These are phyloP conservation scores for Eidolon helvum DNA, from an alignment of 2,113 vertebrate genomes.

Conservation along the genomic window DNA sequence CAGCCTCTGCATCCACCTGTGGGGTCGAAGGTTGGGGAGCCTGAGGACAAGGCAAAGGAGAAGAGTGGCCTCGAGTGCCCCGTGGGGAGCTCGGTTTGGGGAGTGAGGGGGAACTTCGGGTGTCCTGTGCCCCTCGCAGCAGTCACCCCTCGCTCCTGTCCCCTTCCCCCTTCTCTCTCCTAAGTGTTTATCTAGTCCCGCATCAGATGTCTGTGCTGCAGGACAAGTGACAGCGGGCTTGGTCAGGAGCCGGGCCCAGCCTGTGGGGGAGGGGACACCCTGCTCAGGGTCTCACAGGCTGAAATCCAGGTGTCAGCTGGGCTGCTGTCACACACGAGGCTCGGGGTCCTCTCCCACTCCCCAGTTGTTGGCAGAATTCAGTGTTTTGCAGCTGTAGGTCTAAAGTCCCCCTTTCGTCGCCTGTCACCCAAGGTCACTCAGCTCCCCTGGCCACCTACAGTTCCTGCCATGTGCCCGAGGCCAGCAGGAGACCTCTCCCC, in stretches of 20 bases:
- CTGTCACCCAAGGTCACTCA: not conserved
- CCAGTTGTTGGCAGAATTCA: too few relatives aligned
- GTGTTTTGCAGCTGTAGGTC: not conserved
- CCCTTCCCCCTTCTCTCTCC: not conserved
- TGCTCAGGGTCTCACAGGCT: not conserved
- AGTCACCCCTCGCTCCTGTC: not conserved
- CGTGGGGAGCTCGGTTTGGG: too few relatives aligned
- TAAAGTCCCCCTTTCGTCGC: not conserved
- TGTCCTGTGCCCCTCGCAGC: too few relatives aligned
- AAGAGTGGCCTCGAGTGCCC: too few relatives aligned
- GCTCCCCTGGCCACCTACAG: not conserved
- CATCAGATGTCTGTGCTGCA: accelerated
- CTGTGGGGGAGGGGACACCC: not conserved
- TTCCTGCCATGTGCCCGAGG: accelerated
- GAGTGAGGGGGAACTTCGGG: too few relatives aligned
- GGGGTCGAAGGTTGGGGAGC: too few relatives aligned
- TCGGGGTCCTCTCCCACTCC: not conserved
- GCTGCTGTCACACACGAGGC: not conserved
- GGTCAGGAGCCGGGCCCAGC: not conserved
- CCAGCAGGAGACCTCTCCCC: not conserved
- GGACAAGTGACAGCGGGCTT: accelerated
- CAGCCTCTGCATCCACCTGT: too few relatives aligned
- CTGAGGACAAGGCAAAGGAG: too few relatives aligned
- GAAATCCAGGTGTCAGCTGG: not conserved
- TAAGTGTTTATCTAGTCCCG: not conserved